Evolutionary conservation across 2,888 invertebrate genomes (phyloP), one percentile per base, ranked within the genome.

Genomic region (Pseudococcus jackbeardsleyi): DNA sequence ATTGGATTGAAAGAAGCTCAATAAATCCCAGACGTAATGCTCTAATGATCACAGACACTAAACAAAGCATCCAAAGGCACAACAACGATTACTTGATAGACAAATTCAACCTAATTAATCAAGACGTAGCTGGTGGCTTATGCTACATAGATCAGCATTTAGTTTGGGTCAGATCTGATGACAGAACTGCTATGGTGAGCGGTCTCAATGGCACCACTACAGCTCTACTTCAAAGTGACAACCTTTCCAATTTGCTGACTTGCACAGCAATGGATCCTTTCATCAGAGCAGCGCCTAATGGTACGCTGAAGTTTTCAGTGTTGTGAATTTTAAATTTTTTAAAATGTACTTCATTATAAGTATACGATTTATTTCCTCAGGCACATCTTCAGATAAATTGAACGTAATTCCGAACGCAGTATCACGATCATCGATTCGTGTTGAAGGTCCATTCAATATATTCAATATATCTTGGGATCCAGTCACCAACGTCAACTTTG

Each of bases 391-490:
- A 9, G 72, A 88, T 19, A 72, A 54, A 59, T n/a, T 94, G 0
- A 93, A 93, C 88, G 96, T 98, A 0, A 94, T 96, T 88, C 98
- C 98, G 0, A 94, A 94, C 89, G 92, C 94, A 0, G 94, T 98
- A 2, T 92, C 94, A 85, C 91, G 93, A 2, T 92, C 93, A 1
- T 94, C 95, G 0, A 94, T 98, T 88, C 92, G 91, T 84, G 94
- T 97, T 6, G 92, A 92, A 4, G 98, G 98, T 0, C 94, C 94
- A 19, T 97, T 95, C 94, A 94, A 96, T 89, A 93, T 94, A 64
- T 98, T 98, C 91, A 96, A 95, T 90, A 94, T 98, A 72, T 95
- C 95, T 1, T 98, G 98, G 98, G 92, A 94, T 22, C 94, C 96
- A 0, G 94, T 95, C 0, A 92, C 92, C 0, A 94, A 94, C 87